Evolutionary conservation across 2,797 vertebrate species (phyloP), one percentile per base, ranked within the genome.

Genomic region (Helostoma temminkii): DNA sequence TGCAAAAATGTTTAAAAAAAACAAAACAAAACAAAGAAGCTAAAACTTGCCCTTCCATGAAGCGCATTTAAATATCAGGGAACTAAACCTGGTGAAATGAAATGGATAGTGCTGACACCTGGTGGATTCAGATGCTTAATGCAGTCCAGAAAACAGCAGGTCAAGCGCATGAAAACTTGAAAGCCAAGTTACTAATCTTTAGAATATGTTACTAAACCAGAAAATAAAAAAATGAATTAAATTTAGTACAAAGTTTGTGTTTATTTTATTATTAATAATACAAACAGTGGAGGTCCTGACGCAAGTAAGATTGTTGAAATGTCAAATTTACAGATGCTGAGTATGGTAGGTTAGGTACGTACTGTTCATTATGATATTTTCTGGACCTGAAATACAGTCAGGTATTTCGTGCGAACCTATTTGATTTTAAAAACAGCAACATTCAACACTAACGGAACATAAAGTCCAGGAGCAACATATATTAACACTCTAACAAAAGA

Each of bases 91-190:
- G 9, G 3, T 22, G 36, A 41, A 24, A 30, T 24, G 0, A 43
- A 16, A 49, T 45, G 52, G 36, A 26, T 84, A 87, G 74, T 89
- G 76, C 91, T 92, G 89, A 66, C 92, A 66, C 48, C 90, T 90
- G 49, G 63, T 90, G 90, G 76, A 67, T 5, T 15, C 1, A 39
- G 16, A 19, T 9, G 7, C 3, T 58, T 2, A 61, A 2, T 15
- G 50, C 81, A 69, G 3, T 26, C 25, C 9, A 10, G 50, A 46
- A 61, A 56, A 37, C 6, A 55, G 19, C 19, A 45, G 11, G 5
- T 28, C 12, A 36, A n/a, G 3, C 8, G n/a, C 16, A 12, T 3
- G 15, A 34, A 32, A 15, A 48, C 28, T 19, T 9, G 5, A 28
- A 2, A 37, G 18, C 15, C 19, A 16, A 36, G 47, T 58, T n/a